phyloP scores from a whole-genome alignment of 2,797 vertebrate species.

The Hipposideros larvatus region DNA sequence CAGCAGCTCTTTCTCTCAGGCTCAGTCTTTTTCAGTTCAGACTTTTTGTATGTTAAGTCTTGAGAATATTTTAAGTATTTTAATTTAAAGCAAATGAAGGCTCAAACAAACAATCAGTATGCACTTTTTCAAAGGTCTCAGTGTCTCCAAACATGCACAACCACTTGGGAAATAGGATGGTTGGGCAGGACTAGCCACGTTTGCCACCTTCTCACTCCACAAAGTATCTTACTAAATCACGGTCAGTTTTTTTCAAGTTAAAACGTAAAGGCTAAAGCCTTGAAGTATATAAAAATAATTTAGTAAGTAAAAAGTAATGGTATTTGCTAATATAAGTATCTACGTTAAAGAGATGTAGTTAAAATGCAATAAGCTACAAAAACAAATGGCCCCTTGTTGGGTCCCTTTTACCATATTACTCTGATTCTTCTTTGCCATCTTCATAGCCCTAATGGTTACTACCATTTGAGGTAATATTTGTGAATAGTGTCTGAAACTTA shows the following conservation, averaged over 20 bases:
- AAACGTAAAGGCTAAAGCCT: slow-evolving; percentile 26
- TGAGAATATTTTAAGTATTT: slow-evolving; percentile 22
- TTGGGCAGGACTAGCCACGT: background rate
- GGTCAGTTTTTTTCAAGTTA: background rate
- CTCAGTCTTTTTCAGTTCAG: background rate
- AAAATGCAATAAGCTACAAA: background rate
- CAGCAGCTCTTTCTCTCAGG: background rate
- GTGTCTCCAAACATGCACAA: background rate
- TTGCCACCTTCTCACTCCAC: background rate
- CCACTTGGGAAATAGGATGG: background rate
- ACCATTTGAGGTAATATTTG: background rate
- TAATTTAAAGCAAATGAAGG: slow-evolving; percentile 37
- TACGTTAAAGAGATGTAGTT: background rate
- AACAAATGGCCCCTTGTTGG: fast-evolving
- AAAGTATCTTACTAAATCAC: background rate
- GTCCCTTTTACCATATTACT: background rate
- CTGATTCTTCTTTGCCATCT: background rate
- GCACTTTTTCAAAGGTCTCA: background rate
- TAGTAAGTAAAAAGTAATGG: background rate
- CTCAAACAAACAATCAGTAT: background rate
- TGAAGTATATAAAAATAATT: background rate
- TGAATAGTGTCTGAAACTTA: background rate
- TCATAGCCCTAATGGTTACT: background rate
- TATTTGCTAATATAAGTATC: slow-evolving; percentile 12
- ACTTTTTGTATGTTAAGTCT: background rate